Conservation (phyloP, 2,113 vertebrate genomes). For the Anguilla rostrata region DNA sequence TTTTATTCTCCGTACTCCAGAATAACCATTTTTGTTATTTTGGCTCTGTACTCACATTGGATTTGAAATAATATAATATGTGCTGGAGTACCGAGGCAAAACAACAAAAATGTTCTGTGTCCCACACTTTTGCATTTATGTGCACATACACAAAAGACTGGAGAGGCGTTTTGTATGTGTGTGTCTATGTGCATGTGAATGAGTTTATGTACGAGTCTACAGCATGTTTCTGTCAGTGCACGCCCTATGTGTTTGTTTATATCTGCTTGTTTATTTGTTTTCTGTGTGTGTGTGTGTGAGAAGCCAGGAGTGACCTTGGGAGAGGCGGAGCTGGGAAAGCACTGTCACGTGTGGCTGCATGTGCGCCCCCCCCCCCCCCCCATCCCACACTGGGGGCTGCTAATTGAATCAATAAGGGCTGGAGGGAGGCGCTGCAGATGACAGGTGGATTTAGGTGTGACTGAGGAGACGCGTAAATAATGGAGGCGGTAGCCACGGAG, state of each 20-base stretch:
- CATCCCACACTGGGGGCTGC: slow-evolving; percentile 23
- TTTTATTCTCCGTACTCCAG: no score
- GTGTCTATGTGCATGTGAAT: slow-evolving; percentile 22
- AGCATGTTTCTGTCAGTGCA: background rate
- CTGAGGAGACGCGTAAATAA: slow-evolving; percentile 10
- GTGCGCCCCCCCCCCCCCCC: background rate
- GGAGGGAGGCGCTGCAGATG: background rate
- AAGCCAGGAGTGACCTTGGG: background rate
- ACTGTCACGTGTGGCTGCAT: background rate
- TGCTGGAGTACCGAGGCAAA: no score
- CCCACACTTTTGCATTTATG: no score
- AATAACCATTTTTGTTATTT: no score
- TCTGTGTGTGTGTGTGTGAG: background rate
- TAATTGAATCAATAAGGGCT: slow-evolving; percentile 20
- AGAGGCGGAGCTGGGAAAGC: background rate
- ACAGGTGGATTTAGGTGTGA: slow-evolving; percentile 4
- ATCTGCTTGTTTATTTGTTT: background rate
- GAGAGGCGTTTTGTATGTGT: background rate
- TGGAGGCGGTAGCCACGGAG: background rate
- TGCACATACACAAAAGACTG: no score
- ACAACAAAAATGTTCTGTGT: no score
- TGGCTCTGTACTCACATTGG: no score
- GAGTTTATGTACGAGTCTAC: background rate
- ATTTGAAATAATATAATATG: no score
- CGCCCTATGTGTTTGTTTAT: background rate